Conservation (phyloP, 2,113 vertebrate species). For the Cyphomyrus discorhynchus region DNA sequence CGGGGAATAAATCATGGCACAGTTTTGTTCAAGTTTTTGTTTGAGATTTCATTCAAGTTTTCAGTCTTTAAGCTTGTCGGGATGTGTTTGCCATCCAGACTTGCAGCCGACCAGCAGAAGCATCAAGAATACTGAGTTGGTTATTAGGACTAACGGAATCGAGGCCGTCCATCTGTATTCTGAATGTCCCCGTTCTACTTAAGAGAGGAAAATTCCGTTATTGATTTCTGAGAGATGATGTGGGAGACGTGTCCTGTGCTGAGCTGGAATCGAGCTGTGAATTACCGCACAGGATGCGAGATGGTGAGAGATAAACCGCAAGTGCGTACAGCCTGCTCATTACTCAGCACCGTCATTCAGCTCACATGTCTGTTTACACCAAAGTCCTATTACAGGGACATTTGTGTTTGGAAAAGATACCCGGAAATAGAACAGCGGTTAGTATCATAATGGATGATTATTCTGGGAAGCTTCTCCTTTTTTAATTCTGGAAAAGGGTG, state of each 20-base stretch:
- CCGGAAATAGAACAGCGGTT: neutral
- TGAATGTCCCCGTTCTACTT: neutral
- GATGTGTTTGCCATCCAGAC: neutral
- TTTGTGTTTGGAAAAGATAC: neutral
- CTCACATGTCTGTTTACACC: neutral
- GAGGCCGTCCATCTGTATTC: neutral
- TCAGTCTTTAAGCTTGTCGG: neutral
- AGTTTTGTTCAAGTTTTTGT: constrained; percentile 43
- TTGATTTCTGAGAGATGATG: neutral
- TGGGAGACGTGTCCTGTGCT: neutral
- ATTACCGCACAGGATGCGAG: neutral
- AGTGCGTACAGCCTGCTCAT: neutral
- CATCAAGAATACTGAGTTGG: neutral
- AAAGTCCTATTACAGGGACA: neutral
- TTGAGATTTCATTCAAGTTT: constrained; percentile 30
- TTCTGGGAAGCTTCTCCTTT: neutral
- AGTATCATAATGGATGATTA: neutral
- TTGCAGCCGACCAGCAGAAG: neutral
- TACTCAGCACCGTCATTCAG: neutral
- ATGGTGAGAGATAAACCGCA: neutral
- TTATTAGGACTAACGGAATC: neutral
- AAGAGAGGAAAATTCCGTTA: neutral
- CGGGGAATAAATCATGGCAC: neutral
- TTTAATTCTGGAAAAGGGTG: neutral
- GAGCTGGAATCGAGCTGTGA: neutral